Base-by-base conservation (phyloP, 2,888 invertebrate genomes). In the Mesopsocus fuscifrons region DNA sequence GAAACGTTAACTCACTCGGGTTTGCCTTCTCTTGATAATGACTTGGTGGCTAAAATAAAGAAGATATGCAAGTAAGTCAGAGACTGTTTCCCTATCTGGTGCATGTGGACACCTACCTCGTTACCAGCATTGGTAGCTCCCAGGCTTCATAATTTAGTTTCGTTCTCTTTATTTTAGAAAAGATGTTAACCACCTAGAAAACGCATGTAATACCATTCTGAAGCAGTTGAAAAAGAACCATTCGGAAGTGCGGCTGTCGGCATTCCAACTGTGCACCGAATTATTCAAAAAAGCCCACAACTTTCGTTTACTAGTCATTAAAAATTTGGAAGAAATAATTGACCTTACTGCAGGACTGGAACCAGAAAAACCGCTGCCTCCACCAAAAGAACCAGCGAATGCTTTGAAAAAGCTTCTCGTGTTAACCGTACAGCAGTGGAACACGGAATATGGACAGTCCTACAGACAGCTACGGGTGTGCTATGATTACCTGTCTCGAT, bases 181-280 rank as follows among this genome's bases (percentile, higher is more conserved):
- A n/a, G n/a, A n/a, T n/a, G n/a, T n/a, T n/a, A n/a, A n/a, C n/a
- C n/a, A n/a, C n/a, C n/a, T n/a, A n/a, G n/a, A n/a, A n/a, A n/a
- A n/a, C n/a, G n/a, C n/a, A n/a, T n/a, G n/a, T n/a, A n/a, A n/a
- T n/a, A n/a, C n/a, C n/a, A n/a, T n/a, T n/a, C n/a, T n/a, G n/a
- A n/a, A n/a, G n/a, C n/a, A n/a, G 45, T 52, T 70, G 26, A 57
- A 60, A 41, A 60, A 63, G 49, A 59, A 66, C 2, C 70, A 71
- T 55, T 57, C 67, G 11, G 68, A 71, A 58, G 60, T 70, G 40
- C 56, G 71, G 9, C 58, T 59, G 26, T 65, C 66, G 49, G 58
- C 67, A 6, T 63, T 69, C 49, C 63, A 63, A 48, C 59, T 71
- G 31, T 60, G 63, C 41, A 59, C 66, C 52, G 61, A 64, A 48